Conservation (phyloP, 1,140 invertebrate genomes). For the Dendrolimus kikuchii region DNA sequence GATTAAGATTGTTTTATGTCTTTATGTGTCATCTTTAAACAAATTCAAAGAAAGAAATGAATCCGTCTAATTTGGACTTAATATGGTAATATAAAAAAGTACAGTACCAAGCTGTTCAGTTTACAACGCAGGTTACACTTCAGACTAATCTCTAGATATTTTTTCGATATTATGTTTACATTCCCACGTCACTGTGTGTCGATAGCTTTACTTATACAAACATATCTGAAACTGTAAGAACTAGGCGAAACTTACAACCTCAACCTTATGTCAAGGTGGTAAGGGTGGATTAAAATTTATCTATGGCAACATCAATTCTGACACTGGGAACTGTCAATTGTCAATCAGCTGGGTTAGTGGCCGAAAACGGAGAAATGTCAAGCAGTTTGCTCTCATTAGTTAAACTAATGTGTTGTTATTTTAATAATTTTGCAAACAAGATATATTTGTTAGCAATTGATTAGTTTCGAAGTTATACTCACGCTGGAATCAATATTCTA, state of each 20-base stretch:
- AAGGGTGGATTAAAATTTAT: too few species aligned
- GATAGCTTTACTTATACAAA: slow-evolving; percentile 25
- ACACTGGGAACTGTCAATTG: slow-evolving; percentile 20
- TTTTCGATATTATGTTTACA: slow-evolving; percentile 37
- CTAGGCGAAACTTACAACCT: slow-evolving; percentile 13
- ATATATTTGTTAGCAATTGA: too few species aligned
- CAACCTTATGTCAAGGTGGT: slow-evolving; percentile 9
- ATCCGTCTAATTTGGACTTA: too few species aligned
- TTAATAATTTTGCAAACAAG: too few species aligned
- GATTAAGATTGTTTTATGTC: too few species aligned
- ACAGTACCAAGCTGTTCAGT: too few species aligned
- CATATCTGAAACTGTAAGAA: slow-evolving; percentile 5
- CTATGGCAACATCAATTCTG: slow-evolving; percentile 1
- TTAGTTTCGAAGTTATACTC: too few species aligned
- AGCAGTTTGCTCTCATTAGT: neutral
- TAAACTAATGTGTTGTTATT: too few species aligned
- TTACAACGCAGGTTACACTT: slow-evolving; percentile 9
- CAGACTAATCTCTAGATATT: slow-evolving; percentile 22
- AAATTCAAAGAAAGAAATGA: too few species aligned
- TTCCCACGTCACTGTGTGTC: slow-evolving; percentile 43
- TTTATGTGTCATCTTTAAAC: too few species aligned
- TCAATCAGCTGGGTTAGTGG: slow-evolving; percentile 26
- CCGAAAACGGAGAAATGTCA: slow-evolving; percentile 23
- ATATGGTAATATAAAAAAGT: too few species aligned
- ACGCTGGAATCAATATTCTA: too few species aligned